Base-by-base conservation (phyloP, 92 coral and sea anemone genomes). In the Anthopleura xanthogrammica region DNA sequence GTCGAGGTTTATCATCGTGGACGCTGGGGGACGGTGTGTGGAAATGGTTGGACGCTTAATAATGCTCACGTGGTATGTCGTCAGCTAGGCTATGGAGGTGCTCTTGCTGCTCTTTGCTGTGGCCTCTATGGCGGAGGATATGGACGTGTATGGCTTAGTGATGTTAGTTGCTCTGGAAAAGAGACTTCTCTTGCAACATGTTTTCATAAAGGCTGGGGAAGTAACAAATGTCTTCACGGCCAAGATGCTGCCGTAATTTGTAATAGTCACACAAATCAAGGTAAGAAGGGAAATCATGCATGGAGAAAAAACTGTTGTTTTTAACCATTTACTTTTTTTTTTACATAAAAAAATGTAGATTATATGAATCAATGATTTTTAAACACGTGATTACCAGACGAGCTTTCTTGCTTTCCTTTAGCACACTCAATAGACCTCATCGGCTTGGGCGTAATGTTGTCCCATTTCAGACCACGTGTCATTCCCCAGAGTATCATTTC, bases 11-110 rank as follows among this genome's bases (percentile, higher is more conserved):
- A 54, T 43, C 75, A 90, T 50, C 41, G 60, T 56, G 88, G 88
- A 11, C 89, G 83, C 46, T 90, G 93, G 93, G 93, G 93, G 16
- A 90, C 93, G 10, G 82, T 90, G 16, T 90, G 93, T 58, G 81
- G 81, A 7, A 82, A 77, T 64, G 29, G 4, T 11, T 90, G 87
- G 84, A 86, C 71, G 78, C 56, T 90, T 22, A 60, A 77, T 12
- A 79, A 85, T 52, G 93, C 93, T 19, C 73, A 78, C 36, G 91
- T 87, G 29, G 89, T 84, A 40, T 90, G 93, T 70, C 80, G 83
- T 22, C 88, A 87, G 43, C 79, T 90, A 16, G 88, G 91, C 24
- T 90, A 42, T 52, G 46, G 64, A 56, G 88, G 83, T 54, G 93
- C 93, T 7, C 78, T 80, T 58, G 89, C 78, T 19, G 87, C 89